phyloP scores from a whole-genome alignment of 92 coral and sea anemone species.

The Siderastrea siderea region DNA sequence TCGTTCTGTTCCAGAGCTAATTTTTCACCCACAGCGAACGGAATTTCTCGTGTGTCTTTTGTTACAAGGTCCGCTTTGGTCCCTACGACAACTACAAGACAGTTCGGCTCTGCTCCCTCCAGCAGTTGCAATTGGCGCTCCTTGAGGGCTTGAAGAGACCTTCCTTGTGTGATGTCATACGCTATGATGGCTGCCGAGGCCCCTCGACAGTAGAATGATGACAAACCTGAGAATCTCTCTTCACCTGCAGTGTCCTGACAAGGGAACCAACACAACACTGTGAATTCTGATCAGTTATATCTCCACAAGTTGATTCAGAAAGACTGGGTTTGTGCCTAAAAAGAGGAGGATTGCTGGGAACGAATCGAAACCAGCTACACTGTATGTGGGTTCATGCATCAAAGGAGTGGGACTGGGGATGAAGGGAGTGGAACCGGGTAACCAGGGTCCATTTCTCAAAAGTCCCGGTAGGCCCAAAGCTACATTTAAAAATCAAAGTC shows the following conservation, averaged over 20 bases:
- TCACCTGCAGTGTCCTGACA: conserved; percentile 98
- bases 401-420: too few relatives aligned
- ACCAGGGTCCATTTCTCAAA: too few relatives aligned
- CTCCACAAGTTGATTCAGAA: too few relatives aligned
- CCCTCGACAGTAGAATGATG: conserved; percentile 98
- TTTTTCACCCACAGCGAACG: conserved; percentile 72
- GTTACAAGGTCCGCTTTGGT: conserved; percentile 90
- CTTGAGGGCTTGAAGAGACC: conserved; percentile 74
- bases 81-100: conserved; percentile 91
- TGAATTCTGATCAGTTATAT: too few relatives aligned
- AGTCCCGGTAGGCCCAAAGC: too few relatives aligned
- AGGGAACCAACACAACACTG: not conserved
- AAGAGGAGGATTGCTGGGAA: too few relatives aligned
- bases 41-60: conserved; percentile 57
- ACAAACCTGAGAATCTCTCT: conserved; percentile 90
- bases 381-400: too few relatives aligned
- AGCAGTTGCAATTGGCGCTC: conserved; percentile 91
- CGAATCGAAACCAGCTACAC: too few relatives aligned
- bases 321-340: too few relatives aligned
- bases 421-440: too few relatives aligned
- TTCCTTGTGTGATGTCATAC: conserved; percentile 80
- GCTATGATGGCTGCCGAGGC: conserved; percentile 98
- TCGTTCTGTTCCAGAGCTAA: conserved; percentile 86
- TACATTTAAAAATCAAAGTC: too few relatives aligned
- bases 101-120: conserved; percentile 90